Base-by-base conservation (phyloP, 2,797 vertebrate species). In the Mionectes olivaceus region DNA sequence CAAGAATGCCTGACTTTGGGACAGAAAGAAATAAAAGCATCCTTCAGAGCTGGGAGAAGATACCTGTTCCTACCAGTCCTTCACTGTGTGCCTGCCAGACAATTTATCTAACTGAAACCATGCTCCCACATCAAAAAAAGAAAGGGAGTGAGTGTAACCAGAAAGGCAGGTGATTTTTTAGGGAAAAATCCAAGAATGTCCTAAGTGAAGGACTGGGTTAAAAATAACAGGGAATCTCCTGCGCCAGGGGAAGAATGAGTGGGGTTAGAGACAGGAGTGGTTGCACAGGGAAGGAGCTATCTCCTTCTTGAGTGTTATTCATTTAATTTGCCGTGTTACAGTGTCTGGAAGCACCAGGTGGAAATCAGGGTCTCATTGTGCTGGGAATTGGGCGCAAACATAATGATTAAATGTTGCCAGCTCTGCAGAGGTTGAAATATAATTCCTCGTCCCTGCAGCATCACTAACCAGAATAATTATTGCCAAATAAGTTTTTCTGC, bases 331-430 rank as follows among this genome's bases (percentile, higher is more conserved):
- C 59, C 69, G 87, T 49, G 70, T 95, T 88, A 73, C 1, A 59
- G 44, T 59, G 55, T 65, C 77, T 95, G 81, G 70, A 91, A 94
- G 76, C 39, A 77, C 87, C 61, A 87, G 93, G 85, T 96, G 79
- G 82, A 93, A 94, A 86, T 74, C 60, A 57, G 57, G 21, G 50
- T 59, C 63, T 87, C 83, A n/a, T 53, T 91, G 79, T 75, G 57
- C 73, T 94, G 87, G 65, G 93, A 85, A 68, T 27, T 81, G 74
- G 68, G 70, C 21, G 0, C 61, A 94, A 93, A 93, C 55, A 71
- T 44, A 77, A 89, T 87, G 93, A 91, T 91, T 77, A 80, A 92
- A 68, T 57, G 68, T 89, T 87, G 79, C 79, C 60, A 71, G 73
- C 53, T 92, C 87, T 89, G 89, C 82, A 77, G 89, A 94, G 87